Conservation (phyloP, 2,888 invertebrate genomes). For the Leptura quadrifasciata region DNA sequence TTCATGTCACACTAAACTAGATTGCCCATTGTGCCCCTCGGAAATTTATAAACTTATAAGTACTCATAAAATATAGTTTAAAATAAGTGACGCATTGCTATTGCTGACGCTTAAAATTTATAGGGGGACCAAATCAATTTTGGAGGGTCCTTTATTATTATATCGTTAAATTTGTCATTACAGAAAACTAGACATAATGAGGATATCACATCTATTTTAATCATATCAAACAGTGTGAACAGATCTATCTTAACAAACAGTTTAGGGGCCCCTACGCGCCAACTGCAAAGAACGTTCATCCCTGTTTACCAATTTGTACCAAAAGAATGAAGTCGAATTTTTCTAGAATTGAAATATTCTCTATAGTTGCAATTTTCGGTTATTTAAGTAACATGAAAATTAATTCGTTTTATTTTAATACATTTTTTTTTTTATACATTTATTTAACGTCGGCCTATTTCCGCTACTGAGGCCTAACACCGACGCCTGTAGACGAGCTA, state of each 20-base stretch:
- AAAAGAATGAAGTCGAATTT: no score
- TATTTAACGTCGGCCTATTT: no score
- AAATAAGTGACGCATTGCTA: conserved; percentile 20
- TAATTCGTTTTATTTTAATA: no score
- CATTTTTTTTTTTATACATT: no score
- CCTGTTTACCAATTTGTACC: no score
- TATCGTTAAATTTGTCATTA: conserved; percentile 1
- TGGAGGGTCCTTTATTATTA: conserved; percentile 28
- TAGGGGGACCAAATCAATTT: conserved; percentile 31
- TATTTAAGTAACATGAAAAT: no score
- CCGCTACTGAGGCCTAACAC: no score
- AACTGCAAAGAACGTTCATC: no score
- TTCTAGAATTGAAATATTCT: no score
- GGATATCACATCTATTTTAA: conserved; percentile 39
- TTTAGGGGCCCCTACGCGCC: not conserved
- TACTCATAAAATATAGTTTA: conserved; percentile 12
- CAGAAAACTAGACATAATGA: conserved; percentile 29
- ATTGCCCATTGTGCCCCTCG: not conserved
- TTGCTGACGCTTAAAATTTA: not conserved
- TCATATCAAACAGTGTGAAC: conserved; percentile 16
- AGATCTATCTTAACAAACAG: conserved; percentile 7
- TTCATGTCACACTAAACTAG: not conserved
- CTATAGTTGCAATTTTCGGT: no score
- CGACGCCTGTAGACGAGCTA: no score
- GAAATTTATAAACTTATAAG: conserved; percentile 1